Percentiles rank a stretch among this genome's conserved stretches.
Conservation (phyloP, 2,113 vertebrate genomes). For the Actenoides hombroni region DNA sequence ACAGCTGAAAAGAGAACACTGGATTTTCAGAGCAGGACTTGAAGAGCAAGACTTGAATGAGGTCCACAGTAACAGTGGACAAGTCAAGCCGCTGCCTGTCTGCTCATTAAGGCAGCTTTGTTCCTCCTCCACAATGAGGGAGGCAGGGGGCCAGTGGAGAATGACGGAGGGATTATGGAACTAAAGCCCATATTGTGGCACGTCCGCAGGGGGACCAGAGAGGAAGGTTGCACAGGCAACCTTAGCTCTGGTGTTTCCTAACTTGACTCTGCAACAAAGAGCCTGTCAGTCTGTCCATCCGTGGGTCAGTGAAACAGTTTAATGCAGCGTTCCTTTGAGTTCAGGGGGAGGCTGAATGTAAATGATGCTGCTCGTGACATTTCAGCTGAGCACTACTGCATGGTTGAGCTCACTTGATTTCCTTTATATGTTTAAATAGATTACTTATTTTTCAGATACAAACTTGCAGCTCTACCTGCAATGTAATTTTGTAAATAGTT, state of each 20-base stretch:
- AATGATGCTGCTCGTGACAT: neutral
- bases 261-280: neutral
- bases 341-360: neutral
- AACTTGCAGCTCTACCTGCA: neutral
- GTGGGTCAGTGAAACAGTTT: neutral
- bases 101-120: slow-evolving; percentile 2
- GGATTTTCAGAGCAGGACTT: neutral
- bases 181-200: neutral
- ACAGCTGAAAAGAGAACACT: neutral
- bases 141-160: slow-evolving; percentile 8
- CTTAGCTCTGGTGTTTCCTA: slow-evolving; percentile 34
- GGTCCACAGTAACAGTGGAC: neutral
- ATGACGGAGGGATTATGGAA: neutral
- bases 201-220: neutral
- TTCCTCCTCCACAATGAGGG: neutral
- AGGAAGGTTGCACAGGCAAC: slow-evolving; percentile 4
- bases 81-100: neutral
- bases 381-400: neutral
- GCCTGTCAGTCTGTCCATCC: neutral
- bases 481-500: neutral
- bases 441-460: slow-evolving; percentile 22
- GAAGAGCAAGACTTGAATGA: neutral
- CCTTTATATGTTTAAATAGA: slow-evolving; percentile 1
- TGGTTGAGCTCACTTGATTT: neutral
- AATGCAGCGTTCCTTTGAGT: neutral